Evolutionary conservation across 2,113 vertebrate genomes (phyloP), one percentile per base, ranked within the genome.

Genomic region (Butastur rufipennis): DNA sequence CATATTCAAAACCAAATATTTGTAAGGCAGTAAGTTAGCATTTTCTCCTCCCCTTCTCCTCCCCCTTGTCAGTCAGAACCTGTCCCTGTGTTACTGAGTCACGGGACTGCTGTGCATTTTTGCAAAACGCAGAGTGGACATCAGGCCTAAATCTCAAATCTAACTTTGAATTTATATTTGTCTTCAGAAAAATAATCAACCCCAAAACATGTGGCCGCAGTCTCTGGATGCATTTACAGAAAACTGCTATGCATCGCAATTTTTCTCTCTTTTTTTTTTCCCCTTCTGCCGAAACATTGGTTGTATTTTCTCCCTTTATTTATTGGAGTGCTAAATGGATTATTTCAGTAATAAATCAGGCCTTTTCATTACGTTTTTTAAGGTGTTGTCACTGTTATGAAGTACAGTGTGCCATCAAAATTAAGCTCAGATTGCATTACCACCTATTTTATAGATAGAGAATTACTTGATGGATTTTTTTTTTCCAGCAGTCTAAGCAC

Each of bases 231-330:
- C 70, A 7, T 61, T 43, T 73, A 36, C 66, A 93, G 84, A 91
- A 95, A 97, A 94, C 58, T 94, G 96, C 96, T 73, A 80, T 31
- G 58, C 74, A 13, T 42, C 73, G 95, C 95, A 91, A 87, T 95
- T 97, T 95, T 91, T 80, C 80, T 88, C 71, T 55, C 43, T 40
- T 42, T 12, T 62, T 59, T 47, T 43, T 48, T 4, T 9, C 15
- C 4, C 45, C 48, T 81, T 77, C 89, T 88, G 53, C 83, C 3
- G 4, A 96, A 97, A 91, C 93, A 81, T 66, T 63, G 91, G 93
- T 96, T 97, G 95, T 97, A 97, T 97, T 97, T 97, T 90, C 89
- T 94, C 89, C 93, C 65, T 96, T 97, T 97, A 97, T 97, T 97
- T 97, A 96, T 97, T 94, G 91, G 84, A 97, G 89, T 91, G 94